Evolutionary conservation across 1,140 invertebrate species (phyloP), one percentile per base, ranked within the genome.

Genomic region (Sesamia nonagrioides): DNA sequence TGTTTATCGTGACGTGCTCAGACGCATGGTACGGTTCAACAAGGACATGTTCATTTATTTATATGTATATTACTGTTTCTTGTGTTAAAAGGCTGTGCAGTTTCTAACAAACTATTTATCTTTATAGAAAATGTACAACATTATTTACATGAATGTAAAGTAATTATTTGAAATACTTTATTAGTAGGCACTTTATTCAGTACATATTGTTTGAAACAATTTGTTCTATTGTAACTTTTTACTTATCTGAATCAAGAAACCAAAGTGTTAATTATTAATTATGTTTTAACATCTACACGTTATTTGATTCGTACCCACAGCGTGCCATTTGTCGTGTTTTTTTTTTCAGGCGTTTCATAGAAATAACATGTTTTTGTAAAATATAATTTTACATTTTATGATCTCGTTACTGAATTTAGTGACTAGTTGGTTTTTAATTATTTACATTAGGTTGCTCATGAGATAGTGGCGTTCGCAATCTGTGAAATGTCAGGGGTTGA

Each of bases 71-170:
- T 37, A 40, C n/a, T 21, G 21, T 56, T 73, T 56, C 58, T 63
- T 75, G 56, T 75, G 73, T 75, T 61, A 61, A 63, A 75, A 75
- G 73, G 73, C 73, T 75, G 73, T 75, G 73, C 73, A 75, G 61
- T 40, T 27, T 63, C 58, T 75, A 75, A 75, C 56, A 75, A 63
- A 75, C 40, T 61, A 75, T 60, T 75, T 75, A 61, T 48, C 42
- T 75, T 75, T 48, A 61, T 37, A 71, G 48, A 52, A 71, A 71
- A 71, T 71, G n/a, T 52, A 71, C 45, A 71, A 71, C 45, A 35
- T 37, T 71, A 54, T 48, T 42, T 66, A 27, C n/a, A 61, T 18
- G 61, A 37, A 48, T 13, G 45, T 69, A 54, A 54, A 71, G 48
- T 71, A 54, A 71, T 71, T 71, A 54, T 71, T 71, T 71, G 45